Evolutionary conservation across 2,888 invertebrate species (phyloP), one percentile per base, ranked within the genome.

Genomic region (Epinotia ramella): DNA sequence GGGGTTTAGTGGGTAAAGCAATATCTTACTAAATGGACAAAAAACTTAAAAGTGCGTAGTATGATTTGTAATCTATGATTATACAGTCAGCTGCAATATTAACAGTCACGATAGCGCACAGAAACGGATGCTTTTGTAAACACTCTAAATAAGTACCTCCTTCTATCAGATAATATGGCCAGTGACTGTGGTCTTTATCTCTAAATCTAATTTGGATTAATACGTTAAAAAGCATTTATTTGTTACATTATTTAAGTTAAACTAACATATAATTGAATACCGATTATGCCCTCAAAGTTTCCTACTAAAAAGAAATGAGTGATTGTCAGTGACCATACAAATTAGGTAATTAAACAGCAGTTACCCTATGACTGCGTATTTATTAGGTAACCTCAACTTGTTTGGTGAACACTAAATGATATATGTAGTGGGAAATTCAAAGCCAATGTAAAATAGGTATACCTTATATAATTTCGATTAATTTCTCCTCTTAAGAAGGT

Each of bases 201-300:
- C 53, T 57, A 44, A 49, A n/a, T 9, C 46, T 49, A 73, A 33
- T 73, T 63, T 57, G 56, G 33, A 62, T 63, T 53, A n/a, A 53
- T 53, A n/a, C 16, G 53, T 70, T 33, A 65, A 74, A 64, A 65
- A 59, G 74, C 74, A 74, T 74, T 74, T 74, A 74, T 70, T 65
- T 46, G 59, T 70, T 60, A 66, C 56, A 49, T 49, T 64, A 65
- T 49, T 70, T 74, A 70, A 65, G 74, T 74, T 69, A 60, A 67
- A 57, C 40, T 33, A 13, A 40, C 2, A 60, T 69, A 24, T 69
- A 46, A 49, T 70, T 74, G 33, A 74, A 70, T 70, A 64, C 74
- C 72, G 72, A 73, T 74, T 72, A 24, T 18, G 46, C 16, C 16
- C 40, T 56, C 16, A n/a, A 53, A 53, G 53, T 53, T 5, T 53